Conservation (phyloP, 2,113 vertebrate species). For the Scomber scombrus region DNA sequence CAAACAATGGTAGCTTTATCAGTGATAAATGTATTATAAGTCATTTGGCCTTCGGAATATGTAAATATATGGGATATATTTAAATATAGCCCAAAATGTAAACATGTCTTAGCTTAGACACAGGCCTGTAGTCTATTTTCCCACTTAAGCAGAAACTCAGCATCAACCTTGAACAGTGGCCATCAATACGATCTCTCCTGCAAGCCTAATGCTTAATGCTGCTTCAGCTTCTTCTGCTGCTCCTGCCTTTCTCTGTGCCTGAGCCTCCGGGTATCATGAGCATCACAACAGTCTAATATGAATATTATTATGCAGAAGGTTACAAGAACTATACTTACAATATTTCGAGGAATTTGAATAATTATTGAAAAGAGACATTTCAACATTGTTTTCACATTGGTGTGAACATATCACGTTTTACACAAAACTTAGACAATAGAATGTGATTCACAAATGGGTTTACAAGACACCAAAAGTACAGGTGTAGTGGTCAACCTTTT, state of each 20-base stretch:
- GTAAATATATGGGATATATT: not conserved
- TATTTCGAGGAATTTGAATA: too few species aligned
- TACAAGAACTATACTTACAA: too few species aligned
- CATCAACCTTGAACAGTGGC: conserved; percentile 43
- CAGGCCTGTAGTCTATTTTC: conserved; percentile 12
- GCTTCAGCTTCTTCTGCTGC: not conserved
- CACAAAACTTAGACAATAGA: too few species aligned
- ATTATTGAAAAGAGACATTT: too few species aligned
- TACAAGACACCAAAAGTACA: too few species aligned
- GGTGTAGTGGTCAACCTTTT: too few species aligned
- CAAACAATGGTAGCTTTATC: not conserved
- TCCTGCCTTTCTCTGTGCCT: not conserved
- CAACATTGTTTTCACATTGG: too few species aligned
- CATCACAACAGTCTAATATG: conserved; percentile 18
- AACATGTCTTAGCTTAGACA: not conserved
- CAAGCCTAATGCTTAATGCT: conserved; percentile 33
- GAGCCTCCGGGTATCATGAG: conserved; percentile 31
- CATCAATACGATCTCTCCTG: conserved; percentile 34
- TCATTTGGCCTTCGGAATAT: not conserved
- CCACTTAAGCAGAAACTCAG: conserved; percentile 8
- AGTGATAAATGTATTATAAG: too few species aligned
- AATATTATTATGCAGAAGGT: conserved; percentile 9
- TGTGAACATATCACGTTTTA: too few species aligned
- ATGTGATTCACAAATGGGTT: too few species aligned
- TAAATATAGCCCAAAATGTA: not conserved